These are phyloP conservation scores for Cyanocitta stelleri DNA, from an alignment of 2,113 vertebrate species.

Conservation along the genomic window DNA sequence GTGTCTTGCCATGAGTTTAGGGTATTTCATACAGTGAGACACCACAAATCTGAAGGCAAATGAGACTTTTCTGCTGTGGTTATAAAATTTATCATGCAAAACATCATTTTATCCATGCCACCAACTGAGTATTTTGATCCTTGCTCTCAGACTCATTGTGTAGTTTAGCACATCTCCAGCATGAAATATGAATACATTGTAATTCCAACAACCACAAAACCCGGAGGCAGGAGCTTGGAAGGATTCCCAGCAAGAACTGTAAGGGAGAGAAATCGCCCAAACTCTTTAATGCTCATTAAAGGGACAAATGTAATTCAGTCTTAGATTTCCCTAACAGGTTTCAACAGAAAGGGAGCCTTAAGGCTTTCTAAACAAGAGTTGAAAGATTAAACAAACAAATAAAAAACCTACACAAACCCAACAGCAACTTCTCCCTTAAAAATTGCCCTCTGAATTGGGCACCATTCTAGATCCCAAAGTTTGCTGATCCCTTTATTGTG, in stretches of 20 bases:
- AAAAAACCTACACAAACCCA: not conserved
- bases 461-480: not conserved
- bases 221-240: constrained; percentile 2
- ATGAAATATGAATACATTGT: not conserved
- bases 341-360: not conserved
- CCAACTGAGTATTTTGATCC: constrained; percentile 7
- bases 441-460: not conserved
- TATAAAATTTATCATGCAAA: constrained; percentile 4
- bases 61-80: not conserved
- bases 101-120: not conserved
- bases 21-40: not conserved
- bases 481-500: not conserved
- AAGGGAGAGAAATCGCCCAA: not conserved
- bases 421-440: not conserved
- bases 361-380: not conserved
- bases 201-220: constrained; percentile 17
- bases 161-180: not conserved
- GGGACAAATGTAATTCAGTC: not conserved
- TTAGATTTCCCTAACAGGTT: not conserved
- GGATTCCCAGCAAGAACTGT: not conserved
- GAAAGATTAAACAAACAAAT: not conserved
- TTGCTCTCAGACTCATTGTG: not conserved
- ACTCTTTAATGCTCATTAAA: not conserved
- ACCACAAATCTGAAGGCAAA: constrained; percentile 26
- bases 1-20: not conserved